Evolutionary conservation across 2,113 vertebrate species (phyloP).

Genomic region (Phocoena sinus): DNA sequence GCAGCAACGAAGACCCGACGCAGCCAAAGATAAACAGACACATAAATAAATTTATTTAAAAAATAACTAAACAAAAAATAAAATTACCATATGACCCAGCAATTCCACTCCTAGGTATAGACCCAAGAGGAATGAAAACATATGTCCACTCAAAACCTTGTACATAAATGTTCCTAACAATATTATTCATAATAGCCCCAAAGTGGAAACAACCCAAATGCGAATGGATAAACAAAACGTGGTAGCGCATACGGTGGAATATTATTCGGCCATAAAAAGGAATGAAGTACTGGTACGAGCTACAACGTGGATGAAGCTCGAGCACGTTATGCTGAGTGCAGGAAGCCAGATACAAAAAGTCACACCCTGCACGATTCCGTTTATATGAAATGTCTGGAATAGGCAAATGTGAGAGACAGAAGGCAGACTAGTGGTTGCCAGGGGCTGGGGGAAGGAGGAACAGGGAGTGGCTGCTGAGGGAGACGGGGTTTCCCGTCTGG

Average conservation of each 20-base stretch:
- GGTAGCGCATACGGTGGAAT: accelerated
- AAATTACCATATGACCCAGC: neutral
- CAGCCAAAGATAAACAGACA: no score
- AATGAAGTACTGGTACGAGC: accelerated
- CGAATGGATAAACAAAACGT: no score
- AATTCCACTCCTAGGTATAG: no score
- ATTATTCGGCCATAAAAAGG: neutral
- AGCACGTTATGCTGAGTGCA: neutral
- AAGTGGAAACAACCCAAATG: neutral
- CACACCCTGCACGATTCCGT: accelerated
- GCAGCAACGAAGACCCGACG: no score
- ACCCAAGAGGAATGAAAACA: neutral
- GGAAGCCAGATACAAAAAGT: neutral
- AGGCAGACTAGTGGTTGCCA: accelerated
- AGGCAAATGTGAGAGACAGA: neutral
- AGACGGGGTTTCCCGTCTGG: accelerated
- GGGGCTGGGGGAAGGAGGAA: accelerated
- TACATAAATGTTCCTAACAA: neutral
- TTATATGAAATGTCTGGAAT: neutral
- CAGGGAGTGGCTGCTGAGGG: accelerated
- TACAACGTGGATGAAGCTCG: accelerated
- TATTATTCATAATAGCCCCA: accelerated
- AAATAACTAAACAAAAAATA: no score
- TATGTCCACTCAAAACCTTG: neutral
- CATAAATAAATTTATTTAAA: no score